phyloP scores from a whole-genome alignment of 2,113 vertebrate genomes.

The Isurus oxyrinchus region DNA sequence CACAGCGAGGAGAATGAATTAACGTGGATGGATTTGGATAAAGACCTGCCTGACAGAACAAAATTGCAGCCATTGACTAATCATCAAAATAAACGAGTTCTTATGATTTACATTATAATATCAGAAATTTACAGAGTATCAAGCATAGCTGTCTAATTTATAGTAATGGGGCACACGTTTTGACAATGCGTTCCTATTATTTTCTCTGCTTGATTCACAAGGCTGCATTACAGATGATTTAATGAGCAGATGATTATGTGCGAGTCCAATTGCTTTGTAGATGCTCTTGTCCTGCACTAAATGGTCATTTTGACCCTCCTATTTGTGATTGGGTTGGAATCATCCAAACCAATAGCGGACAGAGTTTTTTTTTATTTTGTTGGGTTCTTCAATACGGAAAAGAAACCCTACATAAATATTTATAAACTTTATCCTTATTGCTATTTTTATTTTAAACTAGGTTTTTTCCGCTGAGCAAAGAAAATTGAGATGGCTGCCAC shows the following conservation, averaged over 20 bases:
- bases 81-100: neutral
- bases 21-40: neutral
- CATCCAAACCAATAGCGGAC: neutral
- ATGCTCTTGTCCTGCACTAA: neutral
- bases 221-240: neutral
- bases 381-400: no score
- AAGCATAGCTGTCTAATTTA: neutral
- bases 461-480: no score
- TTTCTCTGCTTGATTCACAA: neutral
- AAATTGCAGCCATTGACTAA: neutral
- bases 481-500: no score
- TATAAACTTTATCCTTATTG: no score
- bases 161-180: neutral
- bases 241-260: neutral
- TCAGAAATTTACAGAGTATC: neutral
- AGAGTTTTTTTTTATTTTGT: no score
- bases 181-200: neutral
- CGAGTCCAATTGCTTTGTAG: no score
- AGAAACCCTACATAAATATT: no score
- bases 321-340: neutral
- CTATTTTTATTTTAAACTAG: no score
- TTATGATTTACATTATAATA: neutral
- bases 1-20: neutral
- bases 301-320: neutral
- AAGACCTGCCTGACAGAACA: neutral